Base-by-base conservation (phyloP, 2,113 vertebrate genomes). In the Hyperoodon ampullatus region DNA sequence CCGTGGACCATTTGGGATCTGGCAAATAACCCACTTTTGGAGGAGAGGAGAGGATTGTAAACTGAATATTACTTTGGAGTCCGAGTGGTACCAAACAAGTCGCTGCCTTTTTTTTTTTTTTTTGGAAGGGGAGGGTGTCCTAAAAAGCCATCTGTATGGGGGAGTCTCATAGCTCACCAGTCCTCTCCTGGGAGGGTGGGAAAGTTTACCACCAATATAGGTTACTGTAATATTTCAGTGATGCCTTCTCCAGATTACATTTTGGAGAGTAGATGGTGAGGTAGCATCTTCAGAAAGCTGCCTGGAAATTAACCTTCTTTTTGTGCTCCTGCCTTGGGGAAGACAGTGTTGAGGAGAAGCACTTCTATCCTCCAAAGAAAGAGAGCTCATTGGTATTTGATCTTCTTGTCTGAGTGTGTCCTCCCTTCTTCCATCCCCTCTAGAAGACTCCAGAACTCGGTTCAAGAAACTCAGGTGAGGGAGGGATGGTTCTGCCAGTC, bases 11-110 rank as follows among this genome's bases (percentile, higher is more conserved):
- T 97, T 97, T 98, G 98, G 98, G 98, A 98, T 97, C 98, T 9
- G 1, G 97, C 97, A 98, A 98, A 98, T 97, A 96, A 97, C 97
- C 98, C 92, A 95, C 96, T 97, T 98, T 97, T 81, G 96, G 97
- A 98, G 98, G 95, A 98, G 96, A 98, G 97, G 97, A 97, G 96
- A 97, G 65, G 97, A 93, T 74, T 90, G 84, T 95, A 97, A 97
- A 95, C 97, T 90, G 98, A 96, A 97, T 98, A 97, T 98, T 98
- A 98, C 95, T 98, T 97, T 93, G 92, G 98, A 98, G 98, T 98
- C 97, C 95, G 87, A 96, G 83, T 72, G 66, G 81, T 88, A 75
- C 65, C 97, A 87, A 94, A 92, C 35, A 74, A 96, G 96, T 92
- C 92, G 88, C 97, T 86, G 66, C 71, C 19, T 21, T 85, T 96